These are phyloP conservation scores for Crocidura indochinensis DNA, from an alignment of 2,797 vertebrate species.

Conservation along the genomic window DNA sequence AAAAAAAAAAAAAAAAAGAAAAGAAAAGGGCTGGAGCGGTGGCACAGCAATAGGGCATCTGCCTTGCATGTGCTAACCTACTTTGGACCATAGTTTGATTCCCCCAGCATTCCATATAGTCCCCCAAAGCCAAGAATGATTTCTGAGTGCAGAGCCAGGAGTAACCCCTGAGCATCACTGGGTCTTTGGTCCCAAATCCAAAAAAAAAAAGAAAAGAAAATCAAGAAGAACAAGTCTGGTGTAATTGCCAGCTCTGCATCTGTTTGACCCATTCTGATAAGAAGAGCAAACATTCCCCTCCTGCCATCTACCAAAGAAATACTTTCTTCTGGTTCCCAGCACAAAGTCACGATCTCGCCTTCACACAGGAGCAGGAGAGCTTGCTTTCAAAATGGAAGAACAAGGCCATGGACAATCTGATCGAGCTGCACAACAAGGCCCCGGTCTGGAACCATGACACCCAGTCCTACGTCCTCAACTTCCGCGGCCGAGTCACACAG, in stretches of 20 bases:
- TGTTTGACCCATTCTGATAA: conserved; percentile 24
- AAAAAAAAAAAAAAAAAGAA: not conserved
- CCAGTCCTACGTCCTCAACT: conserved; percentile 98
- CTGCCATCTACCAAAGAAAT: not conserved
- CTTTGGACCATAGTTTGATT: too few species aligned
- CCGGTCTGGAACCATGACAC: conserved; percentile 99
- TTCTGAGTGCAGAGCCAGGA: too few species aligned
- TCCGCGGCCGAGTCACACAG: conserved; percentile 98
- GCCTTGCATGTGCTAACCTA: too few species aligned
- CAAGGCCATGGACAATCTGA: conserved; percentile 95
- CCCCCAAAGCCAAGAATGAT: too few species aligned
- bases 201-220: not conserved
- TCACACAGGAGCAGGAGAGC: conserved; percentile 94
- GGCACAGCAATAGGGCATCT: too few species aligned
- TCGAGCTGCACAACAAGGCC: conserved; percentile 98
- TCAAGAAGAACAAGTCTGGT: not conserved
- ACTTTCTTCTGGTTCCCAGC: not conserved
- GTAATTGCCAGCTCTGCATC: not conserved
- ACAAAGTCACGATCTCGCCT: conserved; percentile 53
- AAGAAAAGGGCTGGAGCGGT: not conserved
- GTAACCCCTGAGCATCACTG: too few species aligned
- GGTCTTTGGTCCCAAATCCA: too few species aligned
- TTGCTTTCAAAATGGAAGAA: conserved; percentile 96
- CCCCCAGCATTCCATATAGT: too few species aligned
- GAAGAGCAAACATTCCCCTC: not conserved